Evolutionary conservation across 2,888 invertebrate species (phyloP).

Genomic region (Chloromyia formosa): DNA sequence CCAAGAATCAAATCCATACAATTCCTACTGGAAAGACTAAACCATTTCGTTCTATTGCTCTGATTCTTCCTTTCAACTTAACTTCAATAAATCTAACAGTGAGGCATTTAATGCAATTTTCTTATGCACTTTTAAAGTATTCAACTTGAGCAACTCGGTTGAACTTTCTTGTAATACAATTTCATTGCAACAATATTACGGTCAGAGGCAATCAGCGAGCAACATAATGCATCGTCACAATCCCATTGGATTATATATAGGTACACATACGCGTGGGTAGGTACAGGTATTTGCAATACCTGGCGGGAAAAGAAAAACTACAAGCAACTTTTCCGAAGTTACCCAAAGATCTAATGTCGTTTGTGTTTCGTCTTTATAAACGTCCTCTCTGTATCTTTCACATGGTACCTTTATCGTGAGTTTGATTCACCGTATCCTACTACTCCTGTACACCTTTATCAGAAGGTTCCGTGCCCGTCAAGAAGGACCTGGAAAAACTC

Average conservation of each 20-base stretch:
- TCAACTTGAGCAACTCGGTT: background rate
- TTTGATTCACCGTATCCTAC: too few species aligned
- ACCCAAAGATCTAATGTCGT: too few species aligned
- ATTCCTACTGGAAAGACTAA: too few species aligned
- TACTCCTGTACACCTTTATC: too few species aligned
- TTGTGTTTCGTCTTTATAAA: too few species aligned
- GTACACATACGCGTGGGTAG: too few species aligned
- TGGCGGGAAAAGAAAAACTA: background rate
- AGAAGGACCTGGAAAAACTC: too few species aligned
- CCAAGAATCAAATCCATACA: too few species aligned
- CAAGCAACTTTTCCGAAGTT: background rate
- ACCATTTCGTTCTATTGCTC: background rate
- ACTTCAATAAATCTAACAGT: background rate
- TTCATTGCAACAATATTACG: background rate
- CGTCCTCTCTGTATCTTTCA: too few species aligned
- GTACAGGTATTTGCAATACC: too few species aligned
- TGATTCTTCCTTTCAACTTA: background rate
- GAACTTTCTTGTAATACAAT: background rate
- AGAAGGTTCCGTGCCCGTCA: too few species aligned
- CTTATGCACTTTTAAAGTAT: background rate
- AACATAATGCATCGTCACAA: conserved; percentile 2
- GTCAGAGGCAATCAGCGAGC: background rate
- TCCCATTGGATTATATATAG: background rate
- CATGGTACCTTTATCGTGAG: too few species aligned
- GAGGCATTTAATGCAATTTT: background rate